phyloP scores from a whole-genome alignment of 2,113 vertebrate species.

The Synodontis membranacea region DNA sequence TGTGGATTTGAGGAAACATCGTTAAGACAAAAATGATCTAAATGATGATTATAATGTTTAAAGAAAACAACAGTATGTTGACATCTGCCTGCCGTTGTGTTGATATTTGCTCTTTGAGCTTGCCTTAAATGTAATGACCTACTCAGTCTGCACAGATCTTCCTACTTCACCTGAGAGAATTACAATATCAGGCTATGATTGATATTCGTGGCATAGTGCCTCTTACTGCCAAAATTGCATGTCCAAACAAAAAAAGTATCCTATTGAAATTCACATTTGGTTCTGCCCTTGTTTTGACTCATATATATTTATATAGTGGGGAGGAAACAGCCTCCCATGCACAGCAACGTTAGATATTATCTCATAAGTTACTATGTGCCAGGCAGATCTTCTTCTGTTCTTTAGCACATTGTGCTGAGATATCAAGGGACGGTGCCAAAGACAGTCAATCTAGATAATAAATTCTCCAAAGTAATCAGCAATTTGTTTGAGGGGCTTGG shows the following conservation, averaged over 20 bases:
- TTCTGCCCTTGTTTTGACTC: conserved; percentile 70
- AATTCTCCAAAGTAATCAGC: conserved; percentile 65
- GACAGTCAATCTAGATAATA: conserved; percentile 68
- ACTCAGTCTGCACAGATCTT: conserved; percentile 15
- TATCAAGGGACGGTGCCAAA: conserved; percentile 58
- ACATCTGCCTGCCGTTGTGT: conserved; percentile 53
- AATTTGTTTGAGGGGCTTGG: conserved; percentile 63
- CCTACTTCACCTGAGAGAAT: conserved; percentile 18
- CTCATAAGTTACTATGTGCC: conserved; percentile 66
- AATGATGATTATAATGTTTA: conserved; percentile 6
- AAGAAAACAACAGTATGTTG: conserved; percentile 50
- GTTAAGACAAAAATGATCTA: conserved; percentile 26
- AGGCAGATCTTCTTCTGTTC: conserved; percentile 53
- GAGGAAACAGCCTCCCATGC: conserved; percentile 43
- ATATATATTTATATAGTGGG: conserved; percentile 80
- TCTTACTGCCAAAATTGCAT: conserved; percentile 62
- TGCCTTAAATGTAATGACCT: background rate
- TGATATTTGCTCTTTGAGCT: conserved; percentile 47
- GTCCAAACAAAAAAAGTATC: conserved; percentile 68
- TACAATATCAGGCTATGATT: conserved; percentile 54
- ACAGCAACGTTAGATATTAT: conserved; percentile 69
- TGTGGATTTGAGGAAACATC: background rate
- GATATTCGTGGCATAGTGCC: conserved; percentile 60
- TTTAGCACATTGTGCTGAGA: conserved; percentile 48
- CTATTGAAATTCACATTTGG: conserved; percentile 71